Evolutionary conservation across 2,888 invertebrate genomes (phyloP), one percentile per base, ranked within the genome.

Genomic region (Antitype chi): DNA sequence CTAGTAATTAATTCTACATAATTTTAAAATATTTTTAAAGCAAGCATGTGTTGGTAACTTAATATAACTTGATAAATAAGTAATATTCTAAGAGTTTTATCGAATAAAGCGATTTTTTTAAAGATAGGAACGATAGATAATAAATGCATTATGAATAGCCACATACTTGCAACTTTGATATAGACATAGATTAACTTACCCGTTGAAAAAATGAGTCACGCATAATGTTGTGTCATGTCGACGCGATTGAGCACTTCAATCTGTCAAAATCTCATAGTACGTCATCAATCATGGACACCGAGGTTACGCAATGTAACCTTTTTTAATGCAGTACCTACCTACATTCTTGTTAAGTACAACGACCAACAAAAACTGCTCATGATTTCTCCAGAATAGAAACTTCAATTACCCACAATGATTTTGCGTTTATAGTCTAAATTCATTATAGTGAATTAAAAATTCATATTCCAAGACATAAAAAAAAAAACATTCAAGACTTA

Each of bases 271-370:
- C n/a, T 73, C 49, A 71, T 25, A 60, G 43, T 72, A 63, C 76
- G 74, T 76, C 80, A 83, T 84, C 60, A 69, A 76, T 74, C 72
- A 78, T 57, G 75, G 72, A 76, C 81, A 57, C 52, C 67, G 60
- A 60, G 38, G 70, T 78, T 75, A 84, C 62, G 64, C 74, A 84
- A 84, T 52, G 43, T 73, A 71, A 72, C n/a, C 55, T 69, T 69
- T 55, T 84, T 74, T 76, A 77, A 70, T 57, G 72, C 60, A 85
- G 55, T 59, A 53, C 9, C 4, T 49, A 28, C 23, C 17, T 71
- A 71, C 55, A 55, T 79, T 69, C 64, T 71, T 69, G 60, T 66
- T 66, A 70, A 81, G 52, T 55, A 80, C 52, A 62, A 72, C 32
- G 13, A 59, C 60, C 60, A 52, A 75, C 43, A 79, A 78, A 75